These are phyloP conservation scores for Agapornis canus DNA, from an alignment of 2,797 vertebrate species.

Conservation along the genomic window DNA sequence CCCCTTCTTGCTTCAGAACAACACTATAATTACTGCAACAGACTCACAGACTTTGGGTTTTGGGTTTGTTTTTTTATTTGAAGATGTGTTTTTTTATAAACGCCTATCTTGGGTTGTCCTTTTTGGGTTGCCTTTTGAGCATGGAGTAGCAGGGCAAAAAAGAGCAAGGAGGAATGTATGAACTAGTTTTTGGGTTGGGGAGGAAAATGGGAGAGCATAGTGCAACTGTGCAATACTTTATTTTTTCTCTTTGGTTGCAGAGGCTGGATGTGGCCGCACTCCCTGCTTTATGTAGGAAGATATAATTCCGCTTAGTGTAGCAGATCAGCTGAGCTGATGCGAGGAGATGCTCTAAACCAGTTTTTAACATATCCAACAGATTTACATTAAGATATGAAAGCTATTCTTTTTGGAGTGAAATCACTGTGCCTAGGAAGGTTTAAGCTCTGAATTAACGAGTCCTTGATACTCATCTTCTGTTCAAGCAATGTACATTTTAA, in stretches of 20 bases:
- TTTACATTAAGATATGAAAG: conserved; percentile 55
- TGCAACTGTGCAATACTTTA: background rate
- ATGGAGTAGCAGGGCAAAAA: background rate
- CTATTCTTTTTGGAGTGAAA: conserved; percentile 48
- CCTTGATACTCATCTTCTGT: conserved; percentile 34
- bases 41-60: background rate
- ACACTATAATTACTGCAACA: background rate
- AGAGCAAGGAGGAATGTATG: background rate
- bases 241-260: background rate
- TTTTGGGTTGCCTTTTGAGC: background rate
- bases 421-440: conserved; percentile 8
- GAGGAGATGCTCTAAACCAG: conserved; percentile 33
- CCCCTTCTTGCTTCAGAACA: background rate
- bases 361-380: conserved; percentile 49
- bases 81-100: background rate
- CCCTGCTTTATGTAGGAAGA: conserved; percentile 6
- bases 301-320: conserved; percentile 42
- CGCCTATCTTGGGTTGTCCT: background rate
- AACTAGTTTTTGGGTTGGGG: background rate
- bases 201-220: background rate
- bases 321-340: conserved; percentile 57
- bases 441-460: conserved; percentile 36
- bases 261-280: background rate
- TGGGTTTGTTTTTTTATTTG: background rate
- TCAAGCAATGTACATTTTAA: conserved; percentile 32